Base-by-base conservation (phyloP, 2,113 vertebrate genomes). In the Chunga burmeisteri region DNA sequence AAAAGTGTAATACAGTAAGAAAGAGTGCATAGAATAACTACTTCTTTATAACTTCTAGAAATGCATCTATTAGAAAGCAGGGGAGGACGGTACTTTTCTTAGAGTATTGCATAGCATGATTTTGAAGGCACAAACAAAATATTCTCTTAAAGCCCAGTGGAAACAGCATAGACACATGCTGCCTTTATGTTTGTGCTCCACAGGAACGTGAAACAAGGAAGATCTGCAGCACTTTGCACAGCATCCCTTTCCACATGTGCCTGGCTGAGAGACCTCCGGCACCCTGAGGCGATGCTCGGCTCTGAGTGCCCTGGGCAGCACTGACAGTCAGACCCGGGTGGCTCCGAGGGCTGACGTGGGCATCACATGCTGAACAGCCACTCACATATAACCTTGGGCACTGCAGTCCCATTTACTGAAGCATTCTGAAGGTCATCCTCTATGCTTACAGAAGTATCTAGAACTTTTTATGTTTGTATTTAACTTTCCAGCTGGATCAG, bases 261-360 rank as follows among this genome's bases (percentile, higher is more conserved):
- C 10, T 2, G 1, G 9, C 0, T 1, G 13, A 78, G 58, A 53
- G 9, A 16, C 6, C 23, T 27, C 42, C 11, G 16, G 25, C 30
- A 55, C 7, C 1, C 3, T 6, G 1, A 65, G 59, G 9, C 66
- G 36, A 25, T 1, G 3, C 10, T 53, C 9, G 47, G 22, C 58
- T 81, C 78, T 4, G 17, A 19, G 65, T 2, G 2, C 14, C 21
- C 17, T 0, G 0, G 55, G 8, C 65, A 10, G 29, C 38, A 66
- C 27, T 2, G 1, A 8, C 7, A 66, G 44, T 11, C 4, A 1
- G 25, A 79, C 19, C 6, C 2, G 6, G 19, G 14, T 1, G 3
- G 38, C 34, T 63, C 63, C 1, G 0, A 13, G 16, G 46, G 55
- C 34, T 79, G 36, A 12, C 27, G 36, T 3, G 53, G 62, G 22